Evolutionary conservation across 1,140 invertebrate species (phyloP).

Genomic region (Philaenus spumarius): DNA sequence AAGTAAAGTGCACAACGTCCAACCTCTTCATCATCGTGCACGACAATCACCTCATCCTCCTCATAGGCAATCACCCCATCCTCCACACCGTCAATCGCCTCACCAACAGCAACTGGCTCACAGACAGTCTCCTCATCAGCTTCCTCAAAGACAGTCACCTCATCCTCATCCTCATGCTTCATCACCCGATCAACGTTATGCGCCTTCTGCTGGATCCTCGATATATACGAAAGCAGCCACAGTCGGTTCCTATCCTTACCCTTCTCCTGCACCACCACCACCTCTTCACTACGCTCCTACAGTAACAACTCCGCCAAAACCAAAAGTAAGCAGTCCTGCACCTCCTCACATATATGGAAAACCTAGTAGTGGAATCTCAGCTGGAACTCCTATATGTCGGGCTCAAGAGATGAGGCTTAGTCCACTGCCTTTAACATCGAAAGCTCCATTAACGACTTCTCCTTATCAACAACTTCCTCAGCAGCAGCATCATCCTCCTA

Average conservation of each 20-base stretch:
- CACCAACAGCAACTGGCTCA: slow-evolving; percentile 30
- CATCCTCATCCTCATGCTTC: slow-evolving; percentile 25
- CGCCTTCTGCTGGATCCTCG: slow-evolving; percentile 2
- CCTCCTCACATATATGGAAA: slow-evolving; percentile 72
- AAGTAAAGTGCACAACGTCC: slow-evolving; percentile 25
- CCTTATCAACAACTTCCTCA: slow-evolving; percentile 55
- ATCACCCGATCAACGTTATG: slow-evolving; percentile 23
- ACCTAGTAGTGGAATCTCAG: slow-evolving; percentile 53
- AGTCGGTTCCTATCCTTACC: slow-evolving; percentile 32
- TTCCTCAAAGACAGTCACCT: slow-evolving; percentile 22
- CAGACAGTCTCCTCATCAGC: slow-evolving; percentile 28
- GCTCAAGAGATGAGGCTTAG: slow-evolving; percentile 40
- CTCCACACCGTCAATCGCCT: slow-evolving; percentile 25
- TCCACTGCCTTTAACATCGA: slow-evolving; percentile 56
- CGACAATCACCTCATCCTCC: slow-evolving; percentile 34
- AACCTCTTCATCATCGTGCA: slow-evolving; percentile 20
- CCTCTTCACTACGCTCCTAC: slow-evolving; percentile 34
- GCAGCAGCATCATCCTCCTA: slow-evolving; percentile 50
- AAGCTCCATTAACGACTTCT: slow-evolving; percentile 56
- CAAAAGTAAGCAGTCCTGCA: slow-evolving; percentile 69
- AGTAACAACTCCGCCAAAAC: slow-evolving; percentile 45
- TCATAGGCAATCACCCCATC: slow-evolving; percentile 26
- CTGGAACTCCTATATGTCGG: slow-evolving; percentile 52
- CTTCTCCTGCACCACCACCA: slow-evolving; percentile 22
- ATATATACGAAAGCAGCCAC: slow-evolving; percentile 30